Base-by-base conservation (phyloP, 2,113 vertebrate species). In the Microcebus murinus region DNA sequence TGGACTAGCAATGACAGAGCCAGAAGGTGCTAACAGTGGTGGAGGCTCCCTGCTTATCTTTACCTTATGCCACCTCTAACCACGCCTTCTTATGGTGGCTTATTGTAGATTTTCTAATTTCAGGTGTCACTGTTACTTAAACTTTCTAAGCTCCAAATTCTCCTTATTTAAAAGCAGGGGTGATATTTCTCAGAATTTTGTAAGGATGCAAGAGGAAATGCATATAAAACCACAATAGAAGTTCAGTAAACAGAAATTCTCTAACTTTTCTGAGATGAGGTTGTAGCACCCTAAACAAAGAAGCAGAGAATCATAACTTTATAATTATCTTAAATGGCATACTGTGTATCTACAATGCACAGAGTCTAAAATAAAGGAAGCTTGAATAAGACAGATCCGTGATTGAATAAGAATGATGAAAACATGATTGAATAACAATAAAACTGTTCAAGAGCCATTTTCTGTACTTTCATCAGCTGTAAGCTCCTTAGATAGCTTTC, bases 401-500 rank as follows among this genome's bases (percentile, higher is more conserved):
- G 4, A 61, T 68, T 67, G 48, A 94, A 71, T 90, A 85, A 94
- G 14, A 71, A 74, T 59, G 12, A 85, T 88, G 63, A 93, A 65
- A 90, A 84, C 4, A 67, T 86, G 29, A 59, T 9, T 52, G 13
- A 93, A n/a, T 81, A 29, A 91, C 80, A 87, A 87, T 42, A 59
- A 93, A 29, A 67, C 12, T n/a, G 0, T 94, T 85, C 61, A 71
- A 55, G 55, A 83, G 8, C 21, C 3, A 52, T 79, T 71, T 67
- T 65, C 6, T 65, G 21, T 90, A 23, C 25, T 91, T 95, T 55
- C 11, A 74, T 39, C 13, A 48, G 39, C 34, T 45, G 3, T 27
- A 59, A 85, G 6, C 61, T 76, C 79, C 94, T 92, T 87, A 96
- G 45, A 27, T 68, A 81, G 31, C 71, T 87, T 80, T 81, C 36